Percentiles rank a stretch among this genome's conserved stretches.
Conservation (phyloP, 2,888 invertebrate species). For the Drosophila pseudotakahashii region DNA sequence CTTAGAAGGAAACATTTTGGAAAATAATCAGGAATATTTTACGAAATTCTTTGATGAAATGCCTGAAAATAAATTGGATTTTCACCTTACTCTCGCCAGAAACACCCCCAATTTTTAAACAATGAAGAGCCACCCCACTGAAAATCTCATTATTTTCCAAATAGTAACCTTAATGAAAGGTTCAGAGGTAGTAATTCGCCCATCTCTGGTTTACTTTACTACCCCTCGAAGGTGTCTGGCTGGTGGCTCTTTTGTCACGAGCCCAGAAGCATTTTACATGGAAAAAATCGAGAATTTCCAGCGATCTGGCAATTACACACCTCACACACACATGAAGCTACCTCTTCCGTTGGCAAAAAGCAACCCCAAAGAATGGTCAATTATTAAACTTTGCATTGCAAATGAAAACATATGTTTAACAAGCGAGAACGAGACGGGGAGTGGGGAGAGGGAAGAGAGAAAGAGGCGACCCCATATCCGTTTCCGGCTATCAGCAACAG, state of each 20-base stretch:
- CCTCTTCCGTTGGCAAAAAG: conserved; percentile 30
- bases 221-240: conserved; percentile 37
- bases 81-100: not conserved
- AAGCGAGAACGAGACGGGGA: conserved; percentile 46
- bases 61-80: not conserved
- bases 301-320: conserved; percentile 73
- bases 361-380: conserved; percentile 70
- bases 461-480: conserved; percentile 68
- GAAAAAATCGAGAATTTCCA: conserved; percentile 46
- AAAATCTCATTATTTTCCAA: conserved; percentile 44
- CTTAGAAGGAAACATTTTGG: not conserved
- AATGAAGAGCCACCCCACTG: conserved; percentile 18
- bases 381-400: conserved; percentile 79
- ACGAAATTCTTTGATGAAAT: not conserved
- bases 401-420: conserved; percentile 79
- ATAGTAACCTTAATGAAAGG: conserved; percentile 30
- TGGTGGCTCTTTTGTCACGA: conserved; percentile 68
- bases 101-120: conserved; percentile 23
- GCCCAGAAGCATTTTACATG: conserved; percentile 44
- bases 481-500: conserved; percentile 68
- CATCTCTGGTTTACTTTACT: conserved; percentile 7
- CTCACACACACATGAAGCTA: conserved; percentile 46
- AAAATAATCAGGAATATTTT: not conserved
- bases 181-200: conserved; percentile 12
- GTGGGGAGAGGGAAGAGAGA: not conserved